Base-by-base conservation (phyloP, 2,888 invertebrate species). In the Myopa tessellatipennis region DNA sequence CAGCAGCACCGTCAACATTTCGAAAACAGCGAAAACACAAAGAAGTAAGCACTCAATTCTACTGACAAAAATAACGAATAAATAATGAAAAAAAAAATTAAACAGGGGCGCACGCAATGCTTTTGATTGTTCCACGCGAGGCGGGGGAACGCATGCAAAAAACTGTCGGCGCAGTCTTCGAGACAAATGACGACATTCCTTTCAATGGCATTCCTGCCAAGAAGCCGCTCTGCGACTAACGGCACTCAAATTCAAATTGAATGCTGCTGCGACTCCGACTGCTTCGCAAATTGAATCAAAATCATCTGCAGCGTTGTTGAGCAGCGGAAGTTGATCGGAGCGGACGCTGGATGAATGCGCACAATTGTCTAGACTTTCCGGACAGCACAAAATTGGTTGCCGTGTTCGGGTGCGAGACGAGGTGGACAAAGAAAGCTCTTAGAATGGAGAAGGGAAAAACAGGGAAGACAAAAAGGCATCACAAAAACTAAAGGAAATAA, bases 201-300 rank as follows among this genome's bases (percentile, higher is more conserved):
- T 36, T 38, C 34, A 14, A 36, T 38, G 16, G 61, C 61, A 26
- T 26, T 26, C 26, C 16, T 65, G 14, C 65, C 14, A 34, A 14
- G 65, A 38, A 65, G 34, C 6, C 14, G 4, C 8, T 38, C 65
- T 14, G 26, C 38, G 65, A 34, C 16, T 38, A 14, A 14, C 65
- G 26, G 61, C 61, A 26, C 26, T 36, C 52, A 55, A 70, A 55
- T 50, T 18, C 18, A 72, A 12, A 18, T 55, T 36, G 50, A 18
- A 52, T 26, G 45, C 26, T 14, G 69, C n/a, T 45, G 26, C 69
- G 26, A 52, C n/a, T 50, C 1, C 7, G 18, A 10, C 18, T 52
- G 26, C 50, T 38, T 65, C 34, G 52, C 52, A 67, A 74, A 74
- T 67, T 74, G 67, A 74, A 74, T 74, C 67, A 65, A 74, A 74